Base-by-base conservation (phyloP, 2,888 invertebrate species). In the Perizoma affinitatum region DNA sequence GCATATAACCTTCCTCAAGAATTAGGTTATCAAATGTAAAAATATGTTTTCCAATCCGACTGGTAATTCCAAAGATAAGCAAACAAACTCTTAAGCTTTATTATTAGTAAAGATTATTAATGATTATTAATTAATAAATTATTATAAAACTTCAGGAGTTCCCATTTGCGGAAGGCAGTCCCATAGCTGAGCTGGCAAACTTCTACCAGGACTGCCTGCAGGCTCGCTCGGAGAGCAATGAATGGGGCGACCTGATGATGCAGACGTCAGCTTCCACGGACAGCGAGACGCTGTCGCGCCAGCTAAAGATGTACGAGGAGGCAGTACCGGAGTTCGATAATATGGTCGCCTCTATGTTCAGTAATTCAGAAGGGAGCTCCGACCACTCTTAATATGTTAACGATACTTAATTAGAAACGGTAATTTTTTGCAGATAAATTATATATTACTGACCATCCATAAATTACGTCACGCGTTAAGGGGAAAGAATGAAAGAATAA, bases 151-250 rank as follows among this genome's bases (percentile, higher is more conserved):
- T 78, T 2, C 93, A 96, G 96, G 96, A 96, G 86, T 95, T 96
- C 52, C 96, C 97, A 4, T 97, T 97, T 80, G 96, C 96, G 48
- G 95, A 94, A 65, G 93, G 94, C 61, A 95, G 94, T 72, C 94
- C 94, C 0, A 95, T 95, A 73, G 94, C 94, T 47, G 97, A 97
- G 75, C 90, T 97, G 65, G 96, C 96, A 0, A 93, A 94, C 66
- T 97, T 97, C 87, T 97, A 96, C 87, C 93, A 95, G 40, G 96
- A 97, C 76, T 97, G 96, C 85, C 94, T 96, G 78, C 94, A 94
- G 70, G 96, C 97, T 6, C 88, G 85, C 1, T 83, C 86, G 0
- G 79, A 80, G 35, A 84, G 83, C 58, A 84, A 84, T 56, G 86
- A 84, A 41, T 86, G 88, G 84, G 71, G 81, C 0, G 85, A 84